Conservation (phyloP, 2,888 invertebrate species). For the Nudaria mundana region DNA sequence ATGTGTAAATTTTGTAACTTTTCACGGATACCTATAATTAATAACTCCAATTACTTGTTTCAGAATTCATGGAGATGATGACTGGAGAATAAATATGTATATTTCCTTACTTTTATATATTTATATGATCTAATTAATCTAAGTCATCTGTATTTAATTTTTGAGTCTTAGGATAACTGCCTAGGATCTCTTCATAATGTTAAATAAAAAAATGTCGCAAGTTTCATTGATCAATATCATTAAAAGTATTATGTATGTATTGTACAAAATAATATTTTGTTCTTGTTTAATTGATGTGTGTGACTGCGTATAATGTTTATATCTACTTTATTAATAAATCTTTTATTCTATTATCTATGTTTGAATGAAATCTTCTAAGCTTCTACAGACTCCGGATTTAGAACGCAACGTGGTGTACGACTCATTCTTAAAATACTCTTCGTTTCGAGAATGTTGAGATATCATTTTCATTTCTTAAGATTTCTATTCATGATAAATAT, state of each 20-base stretch:
- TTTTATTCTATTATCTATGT: slow-evolving; percentile 66
- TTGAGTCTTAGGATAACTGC: slow-evolving; percentile 64
- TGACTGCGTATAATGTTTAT: slow-evolving; percentile 76
- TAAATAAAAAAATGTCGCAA: slow-evolving; percentile 38
- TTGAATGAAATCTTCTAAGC: slow-evolving; percentile 23
- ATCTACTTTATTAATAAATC: slow-evolving; percentile 77
- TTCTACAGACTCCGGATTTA: slow-evolving; percentile 23
- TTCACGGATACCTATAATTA: too few relatives aligned
- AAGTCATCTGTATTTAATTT: slow-evolving; percentile 68
- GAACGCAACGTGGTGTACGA: slow-evolving; percentile 31
- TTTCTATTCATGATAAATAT: slow-evolving; percentile 65
- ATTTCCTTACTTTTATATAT: slow-evolving; percentile 58
- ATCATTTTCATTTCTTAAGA: slow-evolving; percentile 53
- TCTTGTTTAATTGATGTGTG: slow-evolving; percentile 74
- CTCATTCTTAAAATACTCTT: slow-evolving; percentile 48
- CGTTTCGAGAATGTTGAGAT: slow-evolving; percentile 41
- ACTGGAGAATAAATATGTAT: slow-evolving; percentile 89
- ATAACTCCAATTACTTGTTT: too few relatives aligned
- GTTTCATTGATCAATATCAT: slow-evolving; percentile 52
- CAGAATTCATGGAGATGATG: slow-evolving; percentile 99
- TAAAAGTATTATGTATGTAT: slow-evolving; percentile 72
- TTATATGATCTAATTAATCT: slow-evolving; percentile 56
- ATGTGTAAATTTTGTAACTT: too few relatives aligned
- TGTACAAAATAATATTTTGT: slow-evolving; percentile 73
- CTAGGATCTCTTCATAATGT: slow-evolving; percentile 48